Conservation (phyloP, 2,797 vertebrate genomes). For the Halcyon badia region DNA sequence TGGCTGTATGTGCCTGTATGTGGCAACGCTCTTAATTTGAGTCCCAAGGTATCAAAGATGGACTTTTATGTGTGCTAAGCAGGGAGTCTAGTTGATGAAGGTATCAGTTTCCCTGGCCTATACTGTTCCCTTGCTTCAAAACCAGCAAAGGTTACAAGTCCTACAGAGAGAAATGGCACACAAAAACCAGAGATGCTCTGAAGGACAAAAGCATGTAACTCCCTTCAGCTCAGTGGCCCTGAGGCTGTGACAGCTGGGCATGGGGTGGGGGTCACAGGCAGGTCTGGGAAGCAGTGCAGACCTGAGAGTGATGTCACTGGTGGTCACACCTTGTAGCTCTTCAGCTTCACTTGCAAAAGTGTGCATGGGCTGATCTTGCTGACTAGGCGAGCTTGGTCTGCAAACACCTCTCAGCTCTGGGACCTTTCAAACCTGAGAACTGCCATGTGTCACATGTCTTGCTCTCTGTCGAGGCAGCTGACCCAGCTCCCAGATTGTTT, state of each 20-base stretch:
- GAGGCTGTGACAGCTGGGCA: fast-evolving
- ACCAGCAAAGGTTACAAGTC: not conserved
- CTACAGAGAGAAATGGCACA: not conserved
- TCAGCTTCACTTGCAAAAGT: not conserved
- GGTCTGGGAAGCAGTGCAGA: not conserved
- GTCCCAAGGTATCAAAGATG: not conserved
- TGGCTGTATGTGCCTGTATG: not conserved
- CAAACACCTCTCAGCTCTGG: not conserved
- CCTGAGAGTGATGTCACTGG: fast-evolving
- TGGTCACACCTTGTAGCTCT: fast-evolving
- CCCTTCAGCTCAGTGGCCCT: not conserved
- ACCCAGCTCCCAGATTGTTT: not conserved
- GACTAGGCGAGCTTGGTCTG: not conserved
- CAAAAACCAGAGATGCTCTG: not conserved
- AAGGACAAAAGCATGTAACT: not conserved
- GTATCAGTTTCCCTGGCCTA: not conserved
- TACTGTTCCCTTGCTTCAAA: not conserved
- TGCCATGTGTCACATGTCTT: not conserved
- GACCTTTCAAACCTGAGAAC: not conserved
- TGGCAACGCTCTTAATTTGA: not conserved
- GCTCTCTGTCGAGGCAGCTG: not conserved
- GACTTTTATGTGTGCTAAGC: not conserved
- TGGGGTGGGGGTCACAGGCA: fast-evolving
- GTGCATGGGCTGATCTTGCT: fast-evolving
- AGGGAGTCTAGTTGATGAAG: not conserved